Evolutionary conservation across 2,797 vertebrate species (phyloP).

Genomic region (Anabacerthia variegaticeps): DNA sequence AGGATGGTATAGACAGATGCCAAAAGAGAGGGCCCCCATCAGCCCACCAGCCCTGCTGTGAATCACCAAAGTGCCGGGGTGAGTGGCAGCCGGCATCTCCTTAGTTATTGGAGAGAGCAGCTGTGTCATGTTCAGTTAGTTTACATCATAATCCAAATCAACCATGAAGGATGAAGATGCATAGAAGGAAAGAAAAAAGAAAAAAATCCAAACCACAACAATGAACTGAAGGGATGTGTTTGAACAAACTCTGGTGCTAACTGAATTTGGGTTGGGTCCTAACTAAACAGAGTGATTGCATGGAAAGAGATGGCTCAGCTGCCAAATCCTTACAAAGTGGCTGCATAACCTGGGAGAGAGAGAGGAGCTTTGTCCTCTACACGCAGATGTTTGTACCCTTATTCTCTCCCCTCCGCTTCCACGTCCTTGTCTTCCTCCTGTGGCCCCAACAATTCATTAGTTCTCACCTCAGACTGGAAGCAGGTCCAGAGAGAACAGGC

Average conservation of each 20-base stretch:
- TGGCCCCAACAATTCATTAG: conserved; percentile 53
- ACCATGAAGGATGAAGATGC: conserved; percentile 71
- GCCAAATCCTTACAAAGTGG: background rate
- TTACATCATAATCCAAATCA: conserved; percentile 72
- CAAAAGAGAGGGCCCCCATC: conserved; percentile 20
- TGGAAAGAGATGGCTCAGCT: background rate
- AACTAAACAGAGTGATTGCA: background rate
- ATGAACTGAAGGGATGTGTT: background rate
- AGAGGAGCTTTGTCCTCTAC: conserved; percentile 30
- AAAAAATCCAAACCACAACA: background rate
- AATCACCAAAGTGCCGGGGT: conserved; percentile 1
- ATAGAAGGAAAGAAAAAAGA: background rate
- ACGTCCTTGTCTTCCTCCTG: conserved; percentile 40
- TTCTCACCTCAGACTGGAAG: conserved; percentile 53
- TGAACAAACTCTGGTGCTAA: background rate
- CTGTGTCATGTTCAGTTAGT: conserved; percentile 67
- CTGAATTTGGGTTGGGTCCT: background rate
- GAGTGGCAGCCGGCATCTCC: conserved; percentile 65
- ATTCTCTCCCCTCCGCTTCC: background rate
- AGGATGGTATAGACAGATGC: conserved; percentile 52
- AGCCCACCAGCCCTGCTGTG: conserved; percentile 50
- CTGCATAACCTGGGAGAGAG: background rate
- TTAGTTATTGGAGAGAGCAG: conserved; percentile 62
- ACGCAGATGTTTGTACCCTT: background rate
- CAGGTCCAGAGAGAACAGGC: conserved; percentile 39